Conservation (phyloP, 1,140 invertebrate species). For the Pogonomyrmex californicus region DNA sequence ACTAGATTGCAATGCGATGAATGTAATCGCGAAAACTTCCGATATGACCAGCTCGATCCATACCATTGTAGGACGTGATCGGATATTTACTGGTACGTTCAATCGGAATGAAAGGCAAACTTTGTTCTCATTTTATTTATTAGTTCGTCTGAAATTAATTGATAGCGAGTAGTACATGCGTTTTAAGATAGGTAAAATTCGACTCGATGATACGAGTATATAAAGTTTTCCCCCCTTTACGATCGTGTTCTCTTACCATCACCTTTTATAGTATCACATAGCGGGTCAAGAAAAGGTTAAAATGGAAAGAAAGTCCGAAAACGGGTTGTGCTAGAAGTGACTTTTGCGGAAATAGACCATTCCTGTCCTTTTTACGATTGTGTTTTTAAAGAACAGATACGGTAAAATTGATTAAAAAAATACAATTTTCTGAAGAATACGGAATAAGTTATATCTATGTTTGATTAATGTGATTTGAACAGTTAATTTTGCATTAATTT, state of each 20-base stretch:
- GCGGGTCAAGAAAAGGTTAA: neutral
- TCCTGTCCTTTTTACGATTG: neutral
- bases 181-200: neutral
- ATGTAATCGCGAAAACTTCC: constrained; percentile 47
- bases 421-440: neutral
- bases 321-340: neutral
- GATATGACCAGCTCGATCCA: constrained; percentile 3
- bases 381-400: neutral
- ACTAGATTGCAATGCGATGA: constrained; percentile 47
- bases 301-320: neutral
- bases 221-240: neutral
- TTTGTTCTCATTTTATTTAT: neutral
- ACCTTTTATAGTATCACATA: neutral
- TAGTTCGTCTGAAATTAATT: constrained; percentile 3
- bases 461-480: too few relatives aligned
- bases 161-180: neutral
- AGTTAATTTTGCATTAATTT: neutral
- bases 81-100: constrained; percentile 33
- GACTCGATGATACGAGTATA: constrained; percentile 6
- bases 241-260: neutral
- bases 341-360: constrained; percentile 11
- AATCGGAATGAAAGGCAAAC: neutral
- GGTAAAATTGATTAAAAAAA: neutral
- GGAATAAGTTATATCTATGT: neutral
- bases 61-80: constrained; percentile 6